phyloP scores from a whole-genome alignment of 2,797 vertebrate species.

The Emydoidea blandingii region DNA sequence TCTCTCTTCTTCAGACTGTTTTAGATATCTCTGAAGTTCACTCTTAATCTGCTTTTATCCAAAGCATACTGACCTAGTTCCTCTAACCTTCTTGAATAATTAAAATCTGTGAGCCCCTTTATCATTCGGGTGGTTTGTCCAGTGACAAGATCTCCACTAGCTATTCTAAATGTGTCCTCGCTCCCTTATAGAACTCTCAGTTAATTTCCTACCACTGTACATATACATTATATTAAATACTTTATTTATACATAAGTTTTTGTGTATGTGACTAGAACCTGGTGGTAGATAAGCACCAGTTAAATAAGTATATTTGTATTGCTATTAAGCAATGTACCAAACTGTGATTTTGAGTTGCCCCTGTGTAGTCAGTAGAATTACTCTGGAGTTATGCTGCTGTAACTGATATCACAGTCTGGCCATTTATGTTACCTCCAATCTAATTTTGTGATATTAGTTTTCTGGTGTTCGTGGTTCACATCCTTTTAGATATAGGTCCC shows the following conservation, averaged over 20 bases:
- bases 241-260: not conserved
- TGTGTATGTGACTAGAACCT: not conserved
- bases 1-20: slow-evolving; percentile 31
- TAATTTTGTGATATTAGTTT: not conserved
- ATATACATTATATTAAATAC: not conserved
- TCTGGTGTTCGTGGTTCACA: not conserved
- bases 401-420: not conserved
- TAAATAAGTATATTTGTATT: not conserved
- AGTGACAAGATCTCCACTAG: not conserved
- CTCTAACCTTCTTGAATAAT: slow-evolving; percentile 66
- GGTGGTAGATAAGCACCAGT: not conserved
- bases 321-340: not conserved
- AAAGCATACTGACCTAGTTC: slow-evolving; percentile 71
- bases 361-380: not conserved
- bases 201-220: not conserved
- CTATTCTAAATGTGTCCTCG: not conserved
- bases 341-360: not conserved
- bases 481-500: not conserved
- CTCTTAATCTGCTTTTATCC: slow-evolving; percentile 70
- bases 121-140: not conserved
- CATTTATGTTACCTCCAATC: not conserved
- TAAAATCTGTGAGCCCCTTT: slow-evolving; percentile 43
- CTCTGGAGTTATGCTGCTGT: not conserved
- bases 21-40: slow-evolving; percentile 3
- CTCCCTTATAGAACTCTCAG: not conserved